Evolutionary conservation across 2,113 vertebrate genomes (phyloP).

Genomic region (Cichladusa arquata): DNA sequence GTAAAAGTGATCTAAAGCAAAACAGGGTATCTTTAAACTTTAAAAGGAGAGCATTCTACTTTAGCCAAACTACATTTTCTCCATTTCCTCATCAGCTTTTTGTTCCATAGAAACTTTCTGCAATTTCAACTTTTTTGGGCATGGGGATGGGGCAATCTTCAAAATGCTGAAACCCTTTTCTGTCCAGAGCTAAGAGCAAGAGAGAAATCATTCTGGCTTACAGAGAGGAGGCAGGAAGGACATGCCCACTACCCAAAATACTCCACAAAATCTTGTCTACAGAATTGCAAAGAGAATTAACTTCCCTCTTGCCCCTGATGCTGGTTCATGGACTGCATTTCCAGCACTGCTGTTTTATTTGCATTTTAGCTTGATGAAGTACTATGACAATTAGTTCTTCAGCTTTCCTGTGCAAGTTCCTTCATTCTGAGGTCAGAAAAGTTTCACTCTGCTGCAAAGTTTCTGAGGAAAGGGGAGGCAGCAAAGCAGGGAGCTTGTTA

Average conservation of each 20-base stretch:
- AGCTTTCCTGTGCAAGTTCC: background rate
- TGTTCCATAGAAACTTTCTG: background rate
- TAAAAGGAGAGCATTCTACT: conserved; percentile 27
- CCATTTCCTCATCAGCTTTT: background rate
- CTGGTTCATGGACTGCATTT: background rate
- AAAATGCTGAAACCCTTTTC: background rate
- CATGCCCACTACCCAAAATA: background rate
- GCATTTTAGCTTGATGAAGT: background rate
- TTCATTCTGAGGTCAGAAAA: background rate
- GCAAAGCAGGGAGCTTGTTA: conserved; percentile 29
- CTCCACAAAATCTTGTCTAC: background rate
- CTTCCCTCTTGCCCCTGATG: background rate
- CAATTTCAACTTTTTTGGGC: background rate
- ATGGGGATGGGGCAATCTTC: background rate
- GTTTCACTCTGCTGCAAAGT: background rate
- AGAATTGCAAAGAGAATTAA: background rate
- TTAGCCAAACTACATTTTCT: background rate
- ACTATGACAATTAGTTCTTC: background rate
- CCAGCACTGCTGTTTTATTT: background rate
- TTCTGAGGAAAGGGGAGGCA: background rate
- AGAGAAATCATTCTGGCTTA: background rate
- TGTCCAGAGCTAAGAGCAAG: background rate
- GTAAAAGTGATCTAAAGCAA: conserved; percentile 17
- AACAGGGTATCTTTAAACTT: conserved; percentile 25
- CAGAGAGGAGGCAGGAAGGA: accelerated